Conservation (phyloP, 2,113 vertebrate genomes). For the Toxotes chatareus region DNA sequence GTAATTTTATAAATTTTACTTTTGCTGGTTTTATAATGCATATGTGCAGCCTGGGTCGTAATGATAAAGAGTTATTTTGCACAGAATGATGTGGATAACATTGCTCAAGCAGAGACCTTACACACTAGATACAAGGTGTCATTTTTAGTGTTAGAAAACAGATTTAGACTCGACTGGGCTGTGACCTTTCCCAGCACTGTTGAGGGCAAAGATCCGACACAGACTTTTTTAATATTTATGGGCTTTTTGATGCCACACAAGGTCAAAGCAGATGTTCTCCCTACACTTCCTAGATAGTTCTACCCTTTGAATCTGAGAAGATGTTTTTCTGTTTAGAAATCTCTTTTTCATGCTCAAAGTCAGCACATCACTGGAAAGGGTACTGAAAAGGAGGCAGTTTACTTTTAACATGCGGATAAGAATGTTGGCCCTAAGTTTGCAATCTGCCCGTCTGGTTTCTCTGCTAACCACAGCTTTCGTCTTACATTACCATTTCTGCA, state of each 20-base stretch:
- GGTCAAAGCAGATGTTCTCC: constrained; percentile 76
- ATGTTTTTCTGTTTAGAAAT: constrained; percentile 72
- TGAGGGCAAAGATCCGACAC: constrained; percentile 71
- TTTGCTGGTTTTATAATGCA: constrained; percentile 14
- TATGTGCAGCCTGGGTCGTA: not conserved
- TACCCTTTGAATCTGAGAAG: constrained; percentile 65
- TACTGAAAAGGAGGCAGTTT: constrained; percentile 61
- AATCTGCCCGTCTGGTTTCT: constrained; percentile 44
- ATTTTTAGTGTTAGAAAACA: constrained; percentile 69
- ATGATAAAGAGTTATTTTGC: constrained; percentile 49
- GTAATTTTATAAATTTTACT: not conserved
- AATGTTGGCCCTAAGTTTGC: constrained; percentile 54
- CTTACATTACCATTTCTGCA: constrained; percentile 56
- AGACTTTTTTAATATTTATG: constrained; percentile 78
- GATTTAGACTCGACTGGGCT: constrained; percentile 75
- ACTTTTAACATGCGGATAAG: constrained; percentile 62
- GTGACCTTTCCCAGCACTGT: constrained; percentile 71
- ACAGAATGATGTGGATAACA: constrained; percentile 63
- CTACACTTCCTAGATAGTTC: constrained; percentile 67
- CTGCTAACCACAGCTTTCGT: constrained; percentile 39
- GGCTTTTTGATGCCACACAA: constrained; percentile 76
- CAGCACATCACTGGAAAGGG: constrained; percentile 60
- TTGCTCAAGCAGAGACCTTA: constrained; percentile 49
- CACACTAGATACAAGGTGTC: constrained; percentile 54
- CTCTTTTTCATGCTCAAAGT: constrained; percentile 75